Percentiles rank a stretch among this genome's conserved stretches.
These are phyloP conservation scores for Zaprionus vittiger DNA, from an alignment of 1,140 invertebrate species.

Conservation along the genomic window DNA sequence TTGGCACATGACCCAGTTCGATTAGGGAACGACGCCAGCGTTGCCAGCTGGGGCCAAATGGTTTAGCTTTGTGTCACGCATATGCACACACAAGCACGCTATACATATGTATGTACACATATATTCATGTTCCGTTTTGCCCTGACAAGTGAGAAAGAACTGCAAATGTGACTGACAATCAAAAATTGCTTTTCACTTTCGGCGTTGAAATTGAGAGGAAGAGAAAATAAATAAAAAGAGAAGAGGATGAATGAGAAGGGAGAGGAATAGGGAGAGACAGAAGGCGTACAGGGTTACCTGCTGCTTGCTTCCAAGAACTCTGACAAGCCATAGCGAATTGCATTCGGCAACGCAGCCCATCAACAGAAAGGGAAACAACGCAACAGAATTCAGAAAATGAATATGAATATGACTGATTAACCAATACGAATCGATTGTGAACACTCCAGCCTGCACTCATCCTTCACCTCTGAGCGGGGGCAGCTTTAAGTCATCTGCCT, in stretches of 20 bases:
- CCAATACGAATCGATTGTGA: conserved; percentile 77
- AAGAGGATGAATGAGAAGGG: background rate
- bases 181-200: conserved; percentile 35
- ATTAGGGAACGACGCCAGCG: background rate
- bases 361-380: conserved; percentile 13
- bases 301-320: conserved; percentile 13
- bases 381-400: conserved; percentile 28
- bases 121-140: conserved; percentile 4
- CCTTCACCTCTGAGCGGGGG: conserved; percentile 11
- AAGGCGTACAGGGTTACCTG: background rate
- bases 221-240: no score
- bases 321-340: background rate
- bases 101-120: background rate
- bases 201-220: background rate
- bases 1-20: conserved; percentile 63
- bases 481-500: background rate
- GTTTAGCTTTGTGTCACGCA: conserved; percentile 18
- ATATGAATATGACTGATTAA: conserved; percentile 78
- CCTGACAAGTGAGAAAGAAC: conserved; percentile 43
- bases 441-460: conserved; percentile 59
- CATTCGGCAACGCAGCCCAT: background rate
- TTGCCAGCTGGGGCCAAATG: conserved; percentile 27
- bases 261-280: background rate
- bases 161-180: conserved; percentile 34
- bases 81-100: background rate